Percentiles rank a stretch among this genome's conserved stretches.
Conservation (phyloP, 2,888 invertebrate genomes). For the Apodemia mormo region DNA sequence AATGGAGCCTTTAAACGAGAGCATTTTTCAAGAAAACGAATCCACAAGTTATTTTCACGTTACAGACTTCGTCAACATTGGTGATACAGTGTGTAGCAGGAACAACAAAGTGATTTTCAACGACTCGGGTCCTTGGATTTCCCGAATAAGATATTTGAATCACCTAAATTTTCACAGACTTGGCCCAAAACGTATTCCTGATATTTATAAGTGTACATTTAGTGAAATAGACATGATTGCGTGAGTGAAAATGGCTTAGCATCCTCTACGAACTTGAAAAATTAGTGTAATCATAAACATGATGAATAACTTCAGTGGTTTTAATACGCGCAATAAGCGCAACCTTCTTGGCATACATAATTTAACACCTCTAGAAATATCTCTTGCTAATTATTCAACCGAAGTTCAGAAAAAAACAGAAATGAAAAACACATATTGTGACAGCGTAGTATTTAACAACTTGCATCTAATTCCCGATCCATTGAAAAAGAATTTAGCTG, state of each 20-base stretch:
- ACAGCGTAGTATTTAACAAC: slow-evolving; percentile 55
- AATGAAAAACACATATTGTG: slow-evolving; percentile 52
- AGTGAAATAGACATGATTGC: slow-evolving; percentile 47
- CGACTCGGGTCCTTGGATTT: slow-evolving; percentile 51
- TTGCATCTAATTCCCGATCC: slow-evolving; percentile 63
- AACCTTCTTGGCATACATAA: slow-evolving; percentile 43
- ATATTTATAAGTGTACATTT: slow-evolving; percentile 49
- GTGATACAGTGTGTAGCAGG: slow-evolving; percentile 51
- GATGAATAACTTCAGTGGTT: slow-evolving; percentile 56
- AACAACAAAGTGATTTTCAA: slow-evolving; percentile 44
- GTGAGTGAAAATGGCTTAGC: slow-evolving; percentile 57
- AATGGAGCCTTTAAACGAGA: slow-evolving; percentile 70
- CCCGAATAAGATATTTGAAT: slow-evolving; percentile 47
- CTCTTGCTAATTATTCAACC: slow-evolving; percentile 57
- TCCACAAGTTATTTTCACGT: slow-evolving; percentile 51
- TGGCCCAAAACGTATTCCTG: slow-evolving; percentile 58
- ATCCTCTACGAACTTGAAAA: slow-evolving; percentile 48
- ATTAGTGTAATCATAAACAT: slow-evolving; percentile 47
- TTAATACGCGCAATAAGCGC: slow-evolving; percentile 58
- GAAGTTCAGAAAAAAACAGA: slow-evolving; percentile 50
- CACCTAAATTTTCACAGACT: slow-evolving; percentile 53
- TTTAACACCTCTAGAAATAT: slow-evolving; percentile 52
- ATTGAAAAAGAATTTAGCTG: slow-evolving; percentile 67
- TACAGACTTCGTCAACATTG: slow-evolving; percentile 49
- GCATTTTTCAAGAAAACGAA: slow-evolving; percentile 56